Base-by-base conservation (phyloP, 2,113 vertebrate species). In the Alosa alosa region DNA sequence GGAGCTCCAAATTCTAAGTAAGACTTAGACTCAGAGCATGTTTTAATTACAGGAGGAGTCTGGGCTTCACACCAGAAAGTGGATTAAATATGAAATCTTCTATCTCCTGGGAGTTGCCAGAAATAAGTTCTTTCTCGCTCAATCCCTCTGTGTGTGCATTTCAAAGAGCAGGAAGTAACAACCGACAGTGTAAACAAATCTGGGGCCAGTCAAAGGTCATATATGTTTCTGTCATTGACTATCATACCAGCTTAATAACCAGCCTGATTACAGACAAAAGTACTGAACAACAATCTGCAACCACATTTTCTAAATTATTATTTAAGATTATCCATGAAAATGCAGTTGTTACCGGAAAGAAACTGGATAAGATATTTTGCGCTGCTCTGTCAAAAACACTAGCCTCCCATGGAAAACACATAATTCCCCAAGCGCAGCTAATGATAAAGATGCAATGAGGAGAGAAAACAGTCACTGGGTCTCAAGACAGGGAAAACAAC, bases 281-380 rank as follows among this genome's bases (percentile, higher is more conserved):
- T 31, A 25, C 1, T 68, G n/a, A 31, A 20, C 52, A 57, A 17
- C 15, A 18, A 68, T 68, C 64, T 68, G 10, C 64, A 68, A 68
- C 7, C 22, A 68, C 7, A 31, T 64, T n/a, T 25, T n/a, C 4
- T 9, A 25, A 64, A 64, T 9, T 6, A 25, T 68, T 57, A 68
- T 3, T 31, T 25, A 4, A 25, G 9, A 9, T 25, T 31, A 68
- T 68, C n/a, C 7, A 68, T 11, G 13, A 68, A 64, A 41, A 17
- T 78, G 15, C 49, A 81, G 36, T 57, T 25, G 82, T 86, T 22
- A 47, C 0, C 55, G 52, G 39, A 45, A 41, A 84, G 83, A 46
- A 72, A 82, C 75, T 68, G 86, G 46, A 83, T 84, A 60, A 81
- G 84, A 86, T 86, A 55, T 88, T 83, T 86, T 88, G 85, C 87